These are phyloP conservation scores for Amphiprion ocellaris DNA, from an alignment of 2,113 vertebrate genomes.

Conservation along the genomic window DNA sequence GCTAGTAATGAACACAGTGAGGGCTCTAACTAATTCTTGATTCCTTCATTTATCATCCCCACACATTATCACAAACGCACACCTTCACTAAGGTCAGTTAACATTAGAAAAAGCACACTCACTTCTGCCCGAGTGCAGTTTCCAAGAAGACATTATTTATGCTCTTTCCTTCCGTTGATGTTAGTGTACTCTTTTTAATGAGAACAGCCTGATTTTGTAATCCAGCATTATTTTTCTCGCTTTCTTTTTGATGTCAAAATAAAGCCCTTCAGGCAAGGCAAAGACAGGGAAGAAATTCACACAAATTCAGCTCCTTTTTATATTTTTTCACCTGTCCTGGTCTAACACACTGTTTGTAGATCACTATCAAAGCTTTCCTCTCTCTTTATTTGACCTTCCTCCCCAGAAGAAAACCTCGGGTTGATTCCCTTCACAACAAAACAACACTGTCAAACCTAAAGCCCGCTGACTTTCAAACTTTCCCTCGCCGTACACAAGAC, in stretches of 20 bases:
- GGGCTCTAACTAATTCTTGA: slow-evolving; percentile 61
- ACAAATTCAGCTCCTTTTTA: slow-evolving; percentile 62
- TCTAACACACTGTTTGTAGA: slow-evolving; percentile 77
- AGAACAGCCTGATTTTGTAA: slow-evolving; percentile 67
- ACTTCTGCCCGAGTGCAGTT: slow-evolving; percentile 27
- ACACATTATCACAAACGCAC: slow-evolving; percentile 46
- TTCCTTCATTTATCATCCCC: slow-evolving; percentile 65
- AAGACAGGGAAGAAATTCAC: slow-evolving; percentile 54
- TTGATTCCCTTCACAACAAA: slow-evolving; percentile 73
- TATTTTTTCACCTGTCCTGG: slow-evolving; percentile 73
- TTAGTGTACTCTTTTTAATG: slow-evolving; percentile 58
- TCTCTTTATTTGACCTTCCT: slow-evolving; percentile 77
- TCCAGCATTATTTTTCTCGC: slow-evolving; percentile 56
- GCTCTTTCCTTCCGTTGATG: slow-evolving; percentile 43
- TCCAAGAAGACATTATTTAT: slow-evolving; percentile 48
- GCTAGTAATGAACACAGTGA: slow-evolving; percentile 88
- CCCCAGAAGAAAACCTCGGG: slow-evolving; percentile 71
- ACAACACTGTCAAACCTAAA: slow-evolving; percentile 76
- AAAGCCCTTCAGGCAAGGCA: slow-evolving; percentile 71
- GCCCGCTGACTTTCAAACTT: slow-evolving; percentile 79
- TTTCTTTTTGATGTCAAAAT: slow-evolving; percentile 69
- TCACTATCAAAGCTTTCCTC: slow-evolving; percentile 77
- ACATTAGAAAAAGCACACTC: slow-evolving; percentile 31
- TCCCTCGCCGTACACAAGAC: slow-evolving; percentile 64
- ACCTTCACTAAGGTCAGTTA: slow-evolving; percentile 48